These are phyloP conservation scores for Chelmon rostratus DNA, from an alignment of 2,797 vertebrate genomes.

Conservation along the genomic window DNA sequence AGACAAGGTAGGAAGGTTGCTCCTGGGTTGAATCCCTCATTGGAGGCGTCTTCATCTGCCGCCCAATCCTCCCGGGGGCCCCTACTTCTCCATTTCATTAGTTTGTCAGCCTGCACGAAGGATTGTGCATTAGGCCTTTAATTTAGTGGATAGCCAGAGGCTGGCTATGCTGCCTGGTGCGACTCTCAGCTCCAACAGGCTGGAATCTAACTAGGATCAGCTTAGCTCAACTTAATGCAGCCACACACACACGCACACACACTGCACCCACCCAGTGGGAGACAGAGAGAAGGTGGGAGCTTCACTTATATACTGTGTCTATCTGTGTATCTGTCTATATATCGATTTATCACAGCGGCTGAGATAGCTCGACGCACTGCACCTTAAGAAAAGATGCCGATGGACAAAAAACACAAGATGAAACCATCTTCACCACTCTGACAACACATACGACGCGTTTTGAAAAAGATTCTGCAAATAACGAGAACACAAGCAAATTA, in stretches of 20 bases:
- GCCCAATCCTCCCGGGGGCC: slow-evolving; percentile 85
- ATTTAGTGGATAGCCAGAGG: slow-evolving; percentile 94
- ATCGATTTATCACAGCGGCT: slow-evolving; percentile 11
- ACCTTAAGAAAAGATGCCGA: not conserved
- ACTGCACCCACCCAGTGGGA: slow-evolving; percentile 26
- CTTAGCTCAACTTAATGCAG: slow-evolving; percentile 86
- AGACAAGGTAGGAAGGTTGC: slow-evolving; percentile 73
- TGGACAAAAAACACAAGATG: not conserved
- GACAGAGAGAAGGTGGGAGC: slow-evolving; percentile 34
- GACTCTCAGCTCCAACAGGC: slow-evolving; percentile 84
- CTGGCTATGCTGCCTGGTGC: slow-evolving; percentile 86
- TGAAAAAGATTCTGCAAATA: not conserved
- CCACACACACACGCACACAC: slow-evolving; percentile 43
- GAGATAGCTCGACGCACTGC: not conserved
- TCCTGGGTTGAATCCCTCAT: slow-evolving; percentile 81
- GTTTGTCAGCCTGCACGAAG: slow-evolving; percentile 90
- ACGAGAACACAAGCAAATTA: not conserved
- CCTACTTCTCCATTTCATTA: slow-evolving; percentile 92
- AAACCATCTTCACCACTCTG: not conserved
- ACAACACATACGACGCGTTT: not conserved
- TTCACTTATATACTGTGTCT: slow-evolving; percentile 41
- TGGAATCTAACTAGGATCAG: slow-evolving; percentile 88
- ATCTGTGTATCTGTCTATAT: slow-evolving; percentile 22
- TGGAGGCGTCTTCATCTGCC: slow-evolving; percentile 88
- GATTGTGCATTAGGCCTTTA: slow-evolving; percentile 94